Evolutionary conservation across 1,140 invertebrate species (phyloP).

Genomic region (Schlechtendalia chinensis): DNA sequence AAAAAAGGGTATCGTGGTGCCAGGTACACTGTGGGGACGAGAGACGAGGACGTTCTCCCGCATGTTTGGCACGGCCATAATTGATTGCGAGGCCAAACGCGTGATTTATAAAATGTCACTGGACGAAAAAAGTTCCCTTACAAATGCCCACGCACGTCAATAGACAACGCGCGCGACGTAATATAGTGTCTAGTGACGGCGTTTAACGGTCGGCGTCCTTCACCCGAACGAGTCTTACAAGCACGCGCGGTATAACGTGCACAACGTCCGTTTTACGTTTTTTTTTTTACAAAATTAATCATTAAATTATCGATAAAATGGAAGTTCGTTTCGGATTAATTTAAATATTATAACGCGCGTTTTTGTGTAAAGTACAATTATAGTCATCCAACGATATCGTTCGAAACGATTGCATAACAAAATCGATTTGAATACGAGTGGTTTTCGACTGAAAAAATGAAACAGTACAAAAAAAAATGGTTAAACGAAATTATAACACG

Average conservation of each 20-base stretch:
- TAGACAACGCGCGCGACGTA: background rate
- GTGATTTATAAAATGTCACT: slow-evolving; percentile 39
- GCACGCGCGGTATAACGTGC: no score
- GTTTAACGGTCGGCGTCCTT: background rate
- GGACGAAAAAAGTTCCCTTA: background rate
- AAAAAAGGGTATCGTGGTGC: background rate
- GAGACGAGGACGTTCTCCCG: background rate
- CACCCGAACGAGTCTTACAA: background rate
- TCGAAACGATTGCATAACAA: no score
- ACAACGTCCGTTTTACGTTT: background rate
- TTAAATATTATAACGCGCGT: no score
- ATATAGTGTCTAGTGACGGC: background rate
- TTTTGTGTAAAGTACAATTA: no score
- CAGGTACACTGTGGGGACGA: background rate
- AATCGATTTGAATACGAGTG: background rate
- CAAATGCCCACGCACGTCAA: background rate
- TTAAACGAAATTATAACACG: background rate
- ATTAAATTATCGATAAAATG: no score
- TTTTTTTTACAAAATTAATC: background rate
- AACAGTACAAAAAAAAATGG: background rate
- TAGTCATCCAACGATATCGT: no score
- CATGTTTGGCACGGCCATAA: slow-evolving; percentile 31
- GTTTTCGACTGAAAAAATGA: no score
- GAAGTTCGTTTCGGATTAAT: no score
- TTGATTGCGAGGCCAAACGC: slow-evolving; percentile 7